phyloP scores from a whole-genome alignment of 1,140 invertebrate genomes.

The Ceratina australensis region DNA sequence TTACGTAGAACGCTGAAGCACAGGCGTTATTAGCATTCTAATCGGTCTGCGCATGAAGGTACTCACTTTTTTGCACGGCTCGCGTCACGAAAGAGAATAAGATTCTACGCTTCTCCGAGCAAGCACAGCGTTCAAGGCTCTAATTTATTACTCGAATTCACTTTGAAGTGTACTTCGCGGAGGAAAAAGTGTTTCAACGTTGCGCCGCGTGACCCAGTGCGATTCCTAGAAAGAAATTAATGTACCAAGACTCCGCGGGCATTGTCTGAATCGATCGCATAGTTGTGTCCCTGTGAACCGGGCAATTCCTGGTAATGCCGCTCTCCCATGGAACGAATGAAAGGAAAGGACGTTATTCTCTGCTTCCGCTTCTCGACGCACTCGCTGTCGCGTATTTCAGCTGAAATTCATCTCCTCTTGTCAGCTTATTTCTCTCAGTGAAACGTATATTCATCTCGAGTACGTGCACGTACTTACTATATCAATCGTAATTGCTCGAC shows the following conservation, averaged over 20 bases:
- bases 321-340: conserved; percentile 13
- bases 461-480: too few relatives aligned
- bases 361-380: conserved; percentile 15
- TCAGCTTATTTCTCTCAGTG: background rate
- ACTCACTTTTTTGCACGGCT: background rate
- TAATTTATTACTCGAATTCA: background rate
- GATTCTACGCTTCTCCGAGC: background rate
- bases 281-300: conserved; percentile 55
- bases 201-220: conserved; percentile 27
- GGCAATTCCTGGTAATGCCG: conserved; percentile 37
- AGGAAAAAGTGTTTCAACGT: background rate
- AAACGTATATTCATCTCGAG: too few relatives aligned
- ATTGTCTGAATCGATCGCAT: conserved; percentile 59
- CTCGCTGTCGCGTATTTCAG: background rate
- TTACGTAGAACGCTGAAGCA: background rate
- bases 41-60: background rate
- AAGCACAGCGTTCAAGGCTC: too few relatives aligned
- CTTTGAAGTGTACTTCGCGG: background rate
- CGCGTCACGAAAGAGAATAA: background rate
- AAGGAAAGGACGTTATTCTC: conserved; percentile 41
- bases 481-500: too few relatives aligned
- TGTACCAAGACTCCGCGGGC: conserved; percentile 60
- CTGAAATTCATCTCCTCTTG: background rate
- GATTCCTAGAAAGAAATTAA: conserved; percentile 70
- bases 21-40: background rate